Percentiles rank a stretch among this genome's conserved stretches.
Conservation (phyloP, 37 sponge, comb jelly and placozoan genomes). For the Tethya wilhelma region DNA sequence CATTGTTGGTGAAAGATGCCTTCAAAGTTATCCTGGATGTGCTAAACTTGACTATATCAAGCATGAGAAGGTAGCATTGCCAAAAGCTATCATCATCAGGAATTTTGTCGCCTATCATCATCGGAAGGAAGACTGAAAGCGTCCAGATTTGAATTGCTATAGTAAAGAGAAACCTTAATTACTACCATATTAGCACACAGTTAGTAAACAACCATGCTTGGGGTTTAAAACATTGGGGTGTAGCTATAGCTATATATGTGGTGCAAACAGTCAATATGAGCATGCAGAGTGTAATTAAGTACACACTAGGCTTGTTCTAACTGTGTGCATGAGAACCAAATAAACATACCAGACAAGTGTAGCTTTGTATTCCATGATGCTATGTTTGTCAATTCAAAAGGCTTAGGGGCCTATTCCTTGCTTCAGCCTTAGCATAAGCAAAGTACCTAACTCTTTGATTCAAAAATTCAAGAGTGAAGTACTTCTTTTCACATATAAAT, state of each 20-base stretch:
- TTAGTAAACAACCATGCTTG: too few relatives aligned
- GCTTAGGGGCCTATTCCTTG: conserved; percentile 31
- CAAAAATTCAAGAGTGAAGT: conserved; percentile 29
- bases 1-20: background rate
- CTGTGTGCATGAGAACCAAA: too few relatives aligned
- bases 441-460: conserved; percentile 13
- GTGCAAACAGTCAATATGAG: background rate
- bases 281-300: too few relatives aligned
- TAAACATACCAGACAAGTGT: conserved; percentile 9
- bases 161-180: background rate
- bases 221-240: too few relatives aligned
- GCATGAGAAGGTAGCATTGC: conserved; percentile 20
- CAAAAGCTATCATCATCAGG: conserved; percentile 14
- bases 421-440: conserved; percentile 3
- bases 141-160: conserved; percentile 21
- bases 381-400: background rate
- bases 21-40: background rate
- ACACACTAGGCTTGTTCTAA: too few relatives aligned
- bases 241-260: too few relatives aligned
- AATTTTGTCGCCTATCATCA: conserved; percentile 8
- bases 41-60: conserved; percentile 10
- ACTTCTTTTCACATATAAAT: conserved; percentile 10
- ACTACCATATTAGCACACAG: background rate
- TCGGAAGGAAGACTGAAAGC: conserved; percentile 4
- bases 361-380: background rate